Evolutionary conservation across 2,888 invertebrate species (phyloP), one percentile per base, ranked within the genome.

Genomic region (Colletes collaris): DNA sequence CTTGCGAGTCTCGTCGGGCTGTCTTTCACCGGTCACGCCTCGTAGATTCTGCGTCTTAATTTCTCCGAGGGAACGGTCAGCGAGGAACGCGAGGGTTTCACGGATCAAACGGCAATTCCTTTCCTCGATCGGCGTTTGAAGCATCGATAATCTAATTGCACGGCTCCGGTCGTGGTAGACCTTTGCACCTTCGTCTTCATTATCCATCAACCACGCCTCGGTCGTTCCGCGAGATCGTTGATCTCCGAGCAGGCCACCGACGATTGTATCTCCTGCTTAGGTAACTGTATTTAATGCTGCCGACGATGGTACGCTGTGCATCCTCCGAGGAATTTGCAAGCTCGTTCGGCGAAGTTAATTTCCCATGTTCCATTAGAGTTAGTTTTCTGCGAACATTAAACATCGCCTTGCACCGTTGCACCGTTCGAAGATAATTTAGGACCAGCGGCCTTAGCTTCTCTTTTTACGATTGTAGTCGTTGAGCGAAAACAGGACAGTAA

Each of bases 121-220:
- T 60, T 58, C n/a, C 68, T 73, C 70, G 81, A 83, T 78, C 81
- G 71, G 70, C 72, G 78, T 80, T 85, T 85, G 85, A 85, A 83
- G 76, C 72, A 73, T 59, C 76, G 85, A 87, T 86, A 86, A 80
- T 85, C 80, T 86, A 85, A 86, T 83, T 83, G 58, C 73, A 71
- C 65, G 71, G 70, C 46, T 62, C 27, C 46, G 65, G 59, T 68
- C 67, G 60, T 67, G 79, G 75, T 76, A 72, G 78, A 87, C 86
- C 87, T 86, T 87, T 86, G 83, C 86, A 85, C 87, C 85, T 87
- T 81, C 83, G 72, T 87, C 85, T 86, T 86, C 81, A 87, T 86
- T 87, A 86, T 76, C 83, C 70, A 66, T 82, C 82, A 71, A 76
- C 86, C 84, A 84, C 82, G 86, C 86, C 86, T 82, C 75, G 84